Conservation (phyloP, 2,797 vertebrate species). For the Gymnopithys bicolor region DNA sequence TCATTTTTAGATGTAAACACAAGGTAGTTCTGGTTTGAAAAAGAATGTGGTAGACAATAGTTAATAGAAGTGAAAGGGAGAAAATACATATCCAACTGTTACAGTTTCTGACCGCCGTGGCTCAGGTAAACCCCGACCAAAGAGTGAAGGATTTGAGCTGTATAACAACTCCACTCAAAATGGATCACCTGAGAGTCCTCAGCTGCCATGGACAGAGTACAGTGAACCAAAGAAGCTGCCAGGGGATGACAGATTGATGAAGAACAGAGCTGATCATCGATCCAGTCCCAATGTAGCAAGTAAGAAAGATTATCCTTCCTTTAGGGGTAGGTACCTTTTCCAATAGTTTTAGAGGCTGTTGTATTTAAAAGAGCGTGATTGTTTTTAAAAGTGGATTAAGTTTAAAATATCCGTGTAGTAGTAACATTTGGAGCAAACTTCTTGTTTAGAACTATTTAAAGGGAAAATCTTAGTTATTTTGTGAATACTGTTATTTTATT, state of each 20-base stretch:
- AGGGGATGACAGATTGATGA: conserved; percentile 90
- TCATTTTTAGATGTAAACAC: neutral
- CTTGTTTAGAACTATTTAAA: neutral
- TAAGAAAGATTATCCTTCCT: conserved; percentile 72
- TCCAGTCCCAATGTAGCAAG: conserved; percentile 99
- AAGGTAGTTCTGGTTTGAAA: neutral
- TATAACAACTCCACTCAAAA: conserved; percentile 93
- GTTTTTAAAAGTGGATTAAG: neutral
- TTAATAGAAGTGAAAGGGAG: conserved; percentile 18
- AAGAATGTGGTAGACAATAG: neutral
- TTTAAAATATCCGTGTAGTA: neutral
- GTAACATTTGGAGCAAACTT: neutral
- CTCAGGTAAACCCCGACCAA: conserved; percentile 94
- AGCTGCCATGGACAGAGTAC: conserved; percentile 90
- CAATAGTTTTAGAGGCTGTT: neutral
- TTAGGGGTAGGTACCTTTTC: neutral
- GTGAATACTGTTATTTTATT: neutral
- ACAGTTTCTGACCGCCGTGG: conserved; percentile 89
- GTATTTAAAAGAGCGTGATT: neutral
- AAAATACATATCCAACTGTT: conserved; percentile 23
- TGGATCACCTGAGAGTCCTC: conserved; percentile 94
- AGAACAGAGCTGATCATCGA: conserved; percentile 93
- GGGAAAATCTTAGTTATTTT: neutral
- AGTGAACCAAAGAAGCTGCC: conserved; percentile 92
- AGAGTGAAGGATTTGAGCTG: conserved; percentile 98